Conservation (phyloP, 2,888 invertebrate genomes). For the Drosophila robusta region DNA sequence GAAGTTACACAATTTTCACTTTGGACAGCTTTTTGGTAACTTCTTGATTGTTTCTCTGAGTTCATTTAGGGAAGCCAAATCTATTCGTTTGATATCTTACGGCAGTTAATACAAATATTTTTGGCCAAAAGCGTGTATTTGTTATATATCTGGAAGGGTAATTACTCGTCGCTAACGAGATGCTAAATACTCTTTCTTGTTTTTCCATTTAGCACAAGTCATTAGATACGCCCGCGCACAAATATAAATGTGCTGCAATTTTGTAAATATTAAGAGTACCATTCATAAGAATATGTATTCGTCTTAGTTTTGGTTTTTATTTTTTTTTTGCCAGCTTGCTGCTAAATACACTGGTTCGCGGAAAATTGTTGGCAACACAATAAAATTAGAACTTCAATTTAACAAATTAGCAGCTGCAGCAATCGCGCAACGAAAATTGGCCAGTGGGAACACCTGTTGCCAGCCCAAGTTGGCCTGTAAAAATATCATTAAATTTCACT, state of each 20-base stretch:
- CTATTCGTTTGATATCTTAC: no score
- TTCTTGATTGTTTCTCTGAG: no score
- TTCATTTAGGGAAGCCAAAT: no score
- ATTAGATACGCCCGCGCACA: constrained; percentile 33
- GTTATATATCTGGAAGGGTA: background rate
- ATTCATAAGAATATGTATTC: no score
- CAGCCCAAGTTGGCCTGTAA: constrained; percentile 44
- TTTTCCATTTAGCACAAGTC: constrained; percentile 24
- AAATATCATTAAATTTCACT: constrained; percentile 77
- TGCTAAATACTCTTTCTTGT: background rate
- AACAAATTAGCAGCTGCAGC: constrained; percentile 60
- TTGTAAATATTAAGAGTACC: constrained; percentile 2
- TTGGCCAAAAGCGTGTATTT: no score
- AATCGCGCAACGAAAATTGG: constrained; percentile 32
- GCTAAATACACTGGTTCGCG: background rate
- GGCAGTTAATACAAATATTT: no score
- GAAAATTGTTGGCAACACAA: constrained; percentile 43
- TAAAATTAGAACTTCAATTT: constrained; percentile 61
- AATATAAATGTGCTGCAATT: constrained; percentile 8
- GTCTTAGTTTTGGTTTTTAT: no score
- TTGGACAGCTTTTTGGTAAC: no score
- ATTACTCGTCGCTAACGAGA: background rate
- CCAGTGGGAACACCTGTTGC: constrained; percentile 65
- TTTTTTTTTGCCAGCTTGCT: no score
- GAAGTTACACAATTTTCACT: no score